Conservation (phyloP, 2,888 invertebrate species). For the Protophormia terraenovae region DNA sequence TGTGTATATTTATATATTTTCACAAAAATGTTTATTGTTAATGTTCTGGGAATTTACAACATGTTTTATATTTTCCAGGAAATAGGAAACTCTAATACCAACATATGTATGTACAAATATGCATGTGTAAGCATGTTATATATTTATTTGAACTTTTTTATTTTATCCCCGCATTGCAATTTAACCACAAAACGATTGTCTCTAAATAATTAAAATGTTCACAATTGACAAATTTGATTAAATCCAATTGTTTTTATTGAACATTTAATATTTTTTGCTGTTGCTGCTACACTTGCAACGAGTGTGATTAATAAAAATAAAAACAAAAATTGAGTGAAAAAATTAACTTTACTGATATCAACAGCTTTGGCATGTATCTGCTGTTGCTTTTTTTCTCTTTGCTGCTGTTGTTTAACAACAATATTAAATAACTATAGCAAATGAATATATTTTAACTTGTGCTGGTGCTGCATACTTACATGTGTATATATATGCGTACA, state of each 20-base stretch:
- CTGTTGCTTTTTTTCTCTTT: slow-evolving; percentile 18
- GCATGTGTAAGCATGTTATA: too few relatives aligned
- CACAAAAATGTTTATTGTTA: too few relatives aligned
- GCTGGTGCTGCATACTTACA: not conserved
- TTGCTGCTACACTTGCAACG: not conserved
- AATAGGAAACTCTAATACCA: not conserved
- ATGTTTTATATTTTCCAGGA: too few relatives aligned
- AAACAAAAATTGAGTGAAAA: not conserved
- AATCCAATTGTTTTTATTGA: slow-evolving; percentile 73
- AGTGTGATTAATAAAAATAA: not conserved
- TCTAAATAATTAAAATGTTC: slow-evolving; percentile 78
- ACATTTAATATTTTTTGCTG: slow-evolving; percentile 25
- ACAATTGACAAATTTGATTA: slow-evolving; percentile 77
- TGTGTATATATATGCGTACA: not conserved
- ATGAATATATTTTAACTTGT: slow-evolving; percentile 24
- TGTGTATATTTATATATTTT: too few relatives aligned
- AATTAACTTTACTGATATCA: slow-evolving; percentile 35
- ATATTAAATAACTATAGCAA: slow-evolving; percentile 25
- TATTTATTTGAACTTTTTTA: not conserved
- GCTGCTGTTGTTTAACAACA: slow-evolving; percentile 35
- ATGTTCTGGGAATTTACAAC: too few relatives aligned
- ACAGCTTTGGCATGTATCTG: slow-evolving; percentile 17
- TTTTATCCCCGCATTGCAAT: slow-evolving; percentile 6
- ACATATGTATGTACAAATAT: not conserved
- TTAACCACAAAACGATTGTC: slow-evolving; percentile 75